Conservation (phyloP, 2,888 invertebrate genomes). For the Augiades crinisus region DNA sequence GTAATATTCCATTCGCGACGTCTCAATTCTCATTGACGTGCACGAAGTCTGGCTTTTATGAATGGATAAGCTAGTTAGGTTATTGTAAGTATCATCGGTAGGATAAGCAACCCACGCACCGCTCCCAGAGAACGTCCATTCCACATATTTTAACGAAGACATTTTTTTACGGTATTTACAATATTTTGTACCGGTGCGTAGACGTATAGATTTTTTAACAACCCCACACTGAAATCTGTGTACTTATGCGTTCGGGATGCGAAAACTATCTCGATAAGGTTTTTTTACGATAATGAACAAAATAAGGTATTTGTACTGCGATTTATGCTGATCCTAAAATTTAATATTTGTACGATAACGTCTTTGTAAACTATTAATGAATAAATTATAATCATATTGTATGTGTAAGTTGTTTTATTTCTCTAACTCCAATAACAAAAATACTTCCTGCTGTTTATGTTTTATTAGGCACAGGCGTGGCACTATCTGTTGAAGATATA, state of each 20-base stretch:
- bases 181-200: conserved; percentile 45
- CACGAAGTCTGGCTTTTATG: conserved; percentile 55
- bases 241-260: conserved; percentile 44
- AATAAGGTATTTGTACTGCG: conserved; percentile 48
- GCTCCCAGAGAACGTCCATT: conserved; percentile 57
- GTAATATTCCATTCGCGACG: conserved; percentile 32
- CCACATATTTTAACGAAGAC: conserved; percentile 52
- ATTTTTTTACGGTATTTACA: conserved; percentile 36
- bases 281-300: conserved; percentile 43
- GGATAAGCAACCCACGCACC: conserved; percentile 35
- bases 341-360: conserved; percentile 76
- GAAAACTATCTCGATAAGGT: conserved; percentile 32
- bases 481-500: no score
- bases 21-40: conserved; percentile 19
- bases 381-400: conserved; percentile 81
- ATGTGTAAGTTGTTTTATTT: conserved; percentile 54
- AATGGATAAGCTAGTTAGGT: conserved; percentile 60
- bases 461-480: no score
- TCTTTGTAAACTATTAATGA: conserved; percentile 80
- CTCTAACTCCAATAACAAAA: neutral
- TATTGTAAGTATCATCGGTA: conserved; percentile 58
- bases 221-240: conserved; percentile 41
- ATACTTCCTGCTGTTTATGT: neutral
- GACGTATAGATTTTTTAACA: conserved; percentile 40
- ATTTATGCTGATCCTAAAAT: conserved; percentile 54